phyloP scores from a whole-genome alignment of 2,113 vertebrate species.

The Entosphenus tridentatus region DNA sequence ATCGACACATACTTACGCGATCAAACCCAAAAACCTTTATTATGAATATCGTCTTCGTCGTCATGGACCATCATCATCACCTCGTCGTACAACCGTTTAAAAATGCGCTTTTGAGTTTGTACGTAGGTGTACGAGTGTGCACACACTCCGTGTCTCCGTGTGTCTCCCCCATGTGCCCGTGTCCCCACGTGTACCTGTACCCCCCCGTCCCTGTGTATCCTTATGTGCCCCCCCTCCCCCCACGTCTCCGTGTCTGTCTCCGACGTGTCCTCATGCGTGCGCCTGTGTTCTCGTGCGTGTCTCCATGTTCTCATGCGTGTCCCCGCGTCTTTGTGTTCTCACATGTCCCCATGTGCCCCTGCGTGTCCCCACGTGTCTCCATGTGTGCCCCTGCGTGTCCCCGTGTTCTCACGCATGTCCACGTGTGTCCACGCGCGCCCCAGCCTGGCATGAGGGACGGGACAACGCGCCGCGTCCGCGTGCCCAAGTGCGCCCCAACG shows the following conservation, averaged over 20 bases:
- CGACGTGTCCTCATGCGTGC: neutral
- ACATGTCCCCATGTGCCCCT: too few relatives aligned
- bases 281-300: neutral
- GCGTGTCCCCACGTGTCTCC: too few relatives aligned
- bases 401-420: too few relatives aligned
- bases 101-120: neutral
- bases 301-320: too few relatives aligned
- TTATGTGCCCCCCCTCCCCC: neutral
- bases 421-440: neutral
- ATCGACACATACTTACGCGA: too few relatives aligned
- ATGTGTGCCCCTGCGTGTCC: too few relatives aligned
- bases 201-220: neutral
- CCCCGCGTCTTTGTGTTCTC: constrained; percentile 1
- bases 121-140: neutral
- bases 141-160: fast-evolving
- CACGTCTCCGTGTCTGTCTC: neutral
- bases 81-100: neutral
- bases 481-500: constrained; percentile 61
- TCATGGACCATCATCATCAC: neutral
- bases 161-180: too few relatives aligned
- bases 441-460: constrained; percentile 79
- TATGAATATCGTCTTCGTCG: too few relatives aligned
- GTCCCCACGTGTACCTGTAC: too few relatives aligned
- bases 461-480: constrained; percentile 51
- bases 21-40: too few relatives aligned